phyloP scores from a whole-genome alignment of 2,888 invertebrate genomes.

The Catotricha subobsoleta region DNA sequence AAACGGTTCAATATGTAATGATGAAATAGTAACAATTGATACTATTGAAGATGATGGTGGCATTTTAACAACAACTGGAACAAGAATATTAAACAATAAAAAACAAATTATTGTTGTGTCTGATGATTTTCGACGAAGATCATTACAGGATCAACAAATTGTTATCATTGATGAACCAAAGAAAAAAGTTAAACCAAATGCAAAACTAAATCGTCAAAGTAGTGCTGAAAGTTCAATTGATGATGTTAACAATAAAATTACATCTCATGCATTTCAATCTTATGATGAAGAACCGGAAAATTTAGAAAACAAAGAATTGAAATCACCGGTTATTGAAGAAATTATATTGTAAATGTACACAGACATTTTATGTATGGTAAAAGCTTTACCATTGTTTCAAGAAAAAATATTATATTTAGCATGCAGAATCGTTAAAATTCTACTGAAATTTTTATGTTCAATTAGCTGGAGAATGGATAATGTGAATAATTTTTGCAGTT shows the following conservation, averaged over 20 bases:
- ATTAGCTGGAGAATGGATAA: too few species aligned
- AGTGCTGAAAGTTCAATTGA: conserved; percentile 11
- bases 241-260: conserved; percentile 14
- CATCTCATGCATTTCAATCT: conserved; percentile 13
- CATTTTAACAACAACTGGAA: too few species aligned
- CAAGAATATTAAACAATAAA: too few species aligned
- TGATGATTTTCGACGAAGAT: conserved; percentile 1
- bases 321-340: neutral
- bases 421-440: too few species aligned
- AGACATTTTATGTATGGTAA: too few species aligned
- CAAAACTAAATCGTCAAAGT: neutral
- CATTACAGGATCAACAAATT: neutral
- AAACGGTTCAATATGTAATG: too few species aligned
- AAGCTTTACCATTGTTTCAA: too few species aligned
- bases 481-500: too few species aligned
- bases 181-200: neutral
- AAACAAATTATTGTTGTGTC: neutral
- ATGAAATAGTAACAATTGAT: too few species aligned
- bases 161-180: neutral
- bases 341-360: neutral
- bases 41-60: too few species aligned
- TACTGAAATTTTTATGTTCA: too few species aligned
- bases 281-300: conserved; percentile 13
- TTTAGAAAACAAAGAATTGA: conserved; percentile 12
- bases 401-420: too few species aligned